phyloP scores from a whole-genome alignment of 2,113 vertebrate species.

The Indicator indicator region DNA sequence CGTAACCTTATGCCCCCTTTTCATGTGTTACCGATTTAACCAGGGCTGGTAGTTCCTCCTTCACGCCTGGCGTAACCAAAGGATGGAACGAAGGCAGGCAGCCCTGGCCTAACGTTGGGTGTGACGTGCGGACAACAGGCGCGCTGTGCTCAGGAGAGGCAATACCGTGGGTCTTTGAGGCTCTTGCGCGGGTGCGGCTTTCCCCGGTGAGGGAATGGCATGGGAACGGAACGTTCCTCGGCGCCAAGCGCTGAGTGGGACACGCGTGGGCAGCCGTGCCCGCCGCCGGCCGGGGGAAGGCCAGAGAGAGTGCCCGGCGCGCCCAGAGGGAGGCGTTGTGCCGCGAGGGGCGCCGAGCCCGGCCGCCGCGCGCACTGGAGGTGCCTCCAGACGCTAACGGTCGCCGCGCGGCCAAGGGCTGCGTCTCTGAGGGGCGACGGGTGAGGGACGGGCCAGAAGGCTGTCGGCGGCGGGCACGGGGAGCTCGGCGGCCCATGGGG shows the following conservation, averaged over 20 bases:
- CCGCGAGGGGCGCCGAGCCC: too few species aligned
- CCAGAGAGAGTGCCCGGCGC: too few species aligned
- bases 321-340: neutral
- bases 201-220: fast-evolving
- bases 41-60: fast-evolving
- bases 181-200: fast-evolving
- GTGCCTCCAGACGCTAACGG: neutral
- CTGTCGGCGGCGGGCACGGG: neutral
- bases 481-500: neutral
- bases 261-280: neutral
- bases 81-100: fast-evolving
- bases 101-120: fast-evolving
- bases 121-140: fast-evolving
- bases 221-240: fast-evolving
- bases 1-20: neutral
- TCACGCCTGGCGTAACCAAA: neutral
- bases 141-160: fast-evolving
- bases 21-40: neutral
- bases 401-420: neutral
- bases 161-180: fast-evolving
- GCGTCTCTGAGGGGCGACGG: neutral
- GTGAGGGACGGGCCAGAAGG: neutral
- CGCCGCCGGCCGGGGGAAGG: neutral
- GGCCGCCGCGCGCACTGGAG: neutral
- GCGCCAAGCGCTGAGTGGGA: too few species aligned